Conservation (phyloP, 1,140 invertebrate species). For the Drosophila micromelanica region DNA sequence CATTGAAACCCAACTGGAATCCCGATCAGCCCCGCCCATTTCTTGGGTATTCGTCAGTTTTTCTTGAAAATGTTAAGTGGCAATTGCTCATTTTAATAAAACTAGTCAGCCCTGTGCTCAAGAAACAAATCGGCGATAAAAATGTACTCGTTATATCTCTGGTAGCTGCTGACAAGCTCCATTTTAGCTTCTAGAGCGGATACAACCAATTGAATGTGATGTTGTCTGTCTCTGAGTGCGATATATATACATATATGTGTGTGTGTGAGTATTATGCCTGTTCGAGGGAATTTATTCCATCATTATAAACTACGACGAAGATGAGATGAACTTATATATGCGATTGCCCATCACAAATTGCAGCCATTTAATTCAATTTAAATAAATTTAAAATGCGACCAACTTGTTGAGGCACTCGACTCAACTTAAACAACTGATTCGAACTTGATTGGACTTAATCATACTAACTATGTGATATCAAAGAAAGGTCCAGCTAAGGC, state of each 20-base stretch:
- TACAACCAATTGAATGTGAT: conserved; percentile 69
- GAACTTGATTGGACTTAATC: conserved; percentile 48
- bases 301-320: conserved; percentile 40
- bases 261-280: conserved; percentile 33
- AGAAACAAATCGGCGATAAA: conserved; percentile 50
- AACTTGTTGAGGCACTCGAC: conserved; percentile 63
- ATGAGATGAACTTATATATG: conserved; percentile 50
- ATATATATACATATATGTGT: conserved; percentile 4
- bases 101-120: conserved; percentile 59
- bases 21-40: neutral
- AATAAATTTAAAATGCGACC: conserved; percentile 79
- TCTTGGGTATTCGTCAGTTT: conserved; percentile 33
- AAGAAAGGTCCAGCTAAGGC: conserved; percentile 10
- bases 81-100: conserved; percentile 78
- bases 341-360: conserved; percentile 68
- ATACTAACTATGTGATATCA: neutral
- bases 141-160: conserved; percentile 9
- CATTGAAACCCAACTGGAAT: no score
- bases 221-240: conserved; percentile 44
- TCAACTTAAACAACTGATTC: conserved; percentile 46
- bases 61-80: conserved; percentile 31
- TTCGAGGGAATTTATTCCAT: conserved; percentile 31
- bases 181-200: conserved; percentile 66
- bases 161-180: conserved; percentile 59
- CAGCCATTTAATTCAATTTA: conserved; percentile 82